These are phyloP conservation scores for Hippocampus kuda DNA, from an alignment of 2,797 vertebrate species.

Conservation along the genomic window DNA sequence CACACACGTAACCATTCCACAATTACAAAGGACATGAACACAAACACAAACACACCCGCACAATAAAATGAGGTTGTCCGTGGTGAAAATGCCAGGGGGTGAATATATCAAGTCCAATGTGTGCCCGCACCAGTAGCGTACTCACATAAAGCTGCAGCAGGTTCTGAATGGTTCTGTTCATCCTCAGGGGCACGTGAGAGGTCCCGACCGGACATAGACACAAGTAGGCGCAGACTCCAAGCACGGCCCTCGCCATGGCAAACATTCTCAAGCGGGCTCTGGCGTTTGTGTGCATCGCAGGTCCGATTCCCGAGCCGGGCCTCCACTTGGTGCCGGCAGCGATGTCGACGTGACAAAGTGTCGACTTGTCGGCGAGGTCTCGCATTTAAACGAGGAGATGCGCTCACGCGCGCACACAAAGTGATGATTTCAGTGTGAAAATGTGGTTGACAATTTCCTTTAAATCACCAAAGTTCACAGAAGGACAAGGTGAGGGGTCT, in stretches of 20 bases:
- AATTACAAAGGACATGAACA: too few relatives aligned
- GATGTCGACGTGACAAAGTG: not conserved
- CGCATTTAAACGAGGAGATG: conserved; percentile 34
- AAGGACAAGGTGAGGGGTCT: conserved; percentile 50
- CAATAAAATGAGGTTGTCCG: not conserved
- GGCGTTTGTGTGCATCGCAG: too few relatives aligned
- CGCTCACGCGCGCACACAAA: conserved; percentile 12
- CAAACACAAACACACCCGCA: not conserved
- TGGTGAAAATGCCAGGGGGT: not conserved
- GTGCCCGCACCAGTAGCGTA: conserved; percentile 19
- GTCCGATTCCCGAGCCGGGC: not conserved
- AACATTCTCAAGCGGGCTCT: conserved; percentile 10
- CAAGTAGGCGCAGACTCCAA: conserved; percentile 26
- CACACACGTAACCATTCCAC: too few relatives aligned
- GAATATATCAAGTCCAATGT: not conserved
- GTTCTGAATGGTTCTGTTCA: conserved; percentile 48
- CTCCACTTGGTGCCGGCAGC: not conserved
- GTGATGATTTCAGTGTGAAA: conserved; percentile 58
- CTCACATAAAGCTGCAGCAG: conserved; percentile 51
- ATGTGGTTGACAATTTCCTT: conserved; percentile 61
- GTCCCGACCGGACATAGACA: conserved; percentile 22
- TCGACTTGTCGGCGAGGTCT: conserved; percentile 4
- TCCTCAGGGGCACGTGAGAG: not conserved
- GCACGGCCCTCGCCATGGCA: conserved; percentile 5
- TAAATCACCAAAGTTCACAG: conserved; percentile 59